Base-by-base conservation (phyloP, 2,113 vertebrate genomes). In the Eretmochelys imbricata region DNA sequence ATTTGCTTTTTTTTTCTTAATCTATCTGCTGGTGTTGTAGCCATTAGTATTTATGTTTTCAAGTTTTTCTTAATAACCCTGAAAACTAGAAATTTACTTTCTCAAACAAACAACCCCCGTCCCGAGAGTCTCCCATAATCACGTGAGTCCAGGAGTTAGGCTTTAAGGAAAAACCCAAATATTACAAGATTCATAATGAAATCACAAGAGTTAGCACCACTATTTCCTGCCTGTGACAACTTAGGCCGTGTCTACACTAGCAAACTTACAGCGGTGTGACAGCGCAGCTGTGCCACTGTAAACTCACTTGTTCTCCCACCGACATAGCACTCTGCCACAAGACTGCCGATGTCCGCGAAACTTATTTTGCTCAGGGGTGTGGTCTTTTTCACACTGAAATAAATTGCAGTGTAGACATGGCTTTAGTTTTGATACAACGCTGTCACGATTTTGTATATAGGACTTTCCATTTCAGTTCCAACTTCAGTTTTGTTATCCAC, bases 181-280 rank as follows among this genome's bases (percentile, higher is more conserved):
- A 94, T 88, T 96, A 78, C 42, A 78, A 78, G 38, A 48, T 92
- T 95, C 93, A 89, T 96, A 95, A 94, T 97, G 96, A 97, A 97
- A 94, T 95, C 79, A 83, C 57, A 94, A 69, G 87, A 93, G 90
- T 92, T 96, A 90, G 93, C 89, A 95, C 35, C 65, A 96, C 62
- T 91, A 48, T 94, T 91, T 96, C 94, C 95, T 96, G 90, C 27
- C 31, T 90, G 88, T 75, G 88, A 95, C 87, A 82, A 59, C 90
- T 92, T 94, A 59, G 10, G 27, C 27, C 27, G 14, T 31, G 57
- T 29, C 57, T 59, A 29, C 57, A 29, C 12, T 59, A 31, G 27
- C 27, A 59, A 59, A 29, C 55, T 11, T 59, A 59, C 27, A 59
- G 27, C 57, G 31, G 25, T 59, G 27, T 59, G 14, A 5, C 11